Conservation (phyloP, 2,888 invertebrate genomes). For the Lasioglossum calceatum region DNA sequence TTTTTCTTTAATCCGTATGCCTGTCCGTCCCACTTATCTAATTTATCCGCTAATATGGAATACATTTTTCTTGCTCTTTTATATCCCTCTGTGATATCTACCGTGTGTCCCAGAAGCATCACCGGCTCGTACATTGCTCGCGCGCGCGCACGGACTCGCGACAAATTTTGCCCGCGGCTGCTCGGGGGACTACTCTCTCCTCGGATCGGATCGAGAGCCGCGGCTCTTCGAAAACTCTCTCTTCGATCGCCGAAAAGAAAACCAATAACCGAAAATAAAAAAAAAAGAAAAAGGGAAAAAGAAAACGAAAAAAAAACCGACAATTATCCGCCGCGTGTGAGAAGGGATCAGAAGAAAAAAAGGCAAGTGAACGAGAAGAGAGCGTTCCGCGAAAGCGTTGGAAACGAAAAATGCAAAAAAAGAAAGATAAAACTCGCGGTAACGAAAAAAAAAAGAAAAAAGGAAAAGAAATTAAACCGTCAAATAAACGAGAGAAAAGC, state of each 20-base stretch:
- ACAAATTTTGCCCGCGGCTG: background rate
- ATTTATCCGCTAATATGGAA: conserved; percentile 79
- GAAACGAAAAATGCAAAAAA: background rate
- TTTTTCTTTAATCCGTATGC: conserved; percentile 73
- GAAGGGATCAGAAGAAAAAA: background rate
- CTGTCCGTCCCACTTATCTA: conserved; percentile 84
- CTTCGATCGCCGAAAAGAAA: background rate
- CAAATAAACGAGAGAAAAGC: background rate
- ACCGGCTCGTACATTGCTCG: conserved; percentile 73
- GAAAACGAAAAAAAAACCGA: background rate
- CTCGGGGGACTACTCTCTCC: background rate
- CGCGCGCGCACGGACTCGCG: conserved; percentile 10
- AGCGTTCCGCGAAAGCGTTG: conserved; percentile 18
- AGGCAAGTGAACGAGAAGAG: conserved; percentile 35
- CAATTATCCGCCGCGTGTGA: background rate
- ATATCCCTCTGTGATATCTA: conserved; percentile 69
- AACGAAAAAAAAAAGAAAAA: background rate
- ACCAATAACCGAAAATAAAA: background rate
- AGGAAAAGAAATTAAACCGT: conserved; percentile 4
- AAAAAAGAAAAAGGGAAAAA: background rate
- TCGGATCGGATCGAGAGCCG: background rate
- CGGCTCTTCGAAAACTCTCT: background rate
- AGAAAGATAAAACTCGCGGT: background rate
- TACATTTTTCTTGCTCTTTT: conserved; percentile 74
- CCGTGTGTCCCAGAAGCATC: conserved; percentile 69